Evolutionary conservation across 2,113 vertebrate species (phyloP).

Genomic region (Tetrao urogallus): DNA sequence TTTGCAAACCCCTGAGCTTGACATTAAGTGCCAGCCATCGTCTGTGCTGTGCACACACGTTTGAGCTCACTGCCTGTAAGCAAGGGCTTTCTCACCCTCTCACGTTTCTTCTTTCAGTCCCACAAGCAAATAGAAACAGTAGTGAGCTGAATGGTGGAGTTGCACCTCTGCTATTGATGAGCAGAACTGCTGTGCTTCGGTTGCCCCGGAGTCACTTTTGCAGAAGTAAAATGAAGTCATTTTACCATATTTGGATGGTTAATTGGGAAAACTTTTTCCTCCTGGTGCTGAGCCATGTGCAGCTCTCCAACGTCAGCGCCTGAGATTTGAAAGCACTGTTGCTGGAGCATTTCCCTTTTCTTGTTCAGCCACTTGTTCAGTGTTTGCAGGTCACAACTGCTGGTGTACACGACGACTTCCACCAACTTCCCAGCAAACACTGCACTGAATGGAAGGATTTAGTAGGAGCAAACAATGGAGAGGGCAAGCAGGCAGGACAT

Average conservation of each 20-base stretch:
- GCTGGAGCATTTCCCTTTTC: not conserved
- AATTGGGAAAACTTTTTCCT: not conserved
- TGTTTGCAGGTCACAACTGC: not conserved
- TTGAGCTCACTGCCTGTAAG: not conserved
- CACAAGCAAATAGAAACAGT: not conserved
- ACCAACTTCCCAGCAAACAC: not conserved
- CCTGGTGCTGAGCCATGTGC: not conserved
- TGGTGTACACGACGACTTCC: not conserved
- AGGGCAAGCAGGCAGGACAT: not conserved
- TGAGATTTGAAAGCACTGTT: not conserved
- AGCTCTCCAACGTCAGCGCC: not conserved
- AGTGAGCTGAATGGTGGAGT: not conserved
- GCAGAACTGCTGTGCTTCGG: not conserved
- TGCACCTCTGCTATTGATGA: not conserved
- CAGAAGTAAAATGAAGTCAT: not conserved
- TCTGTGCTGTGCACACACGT: not conserved
- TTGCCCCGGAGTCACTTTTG: not conserved
- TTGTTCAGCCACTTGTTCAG: not conserved
- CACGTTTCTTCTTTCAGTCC: fast-evolving
- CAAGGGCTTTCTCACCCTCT: not conserved
- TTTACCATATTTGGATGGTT: not conserved
- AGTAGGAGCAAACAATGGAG: not conserved
- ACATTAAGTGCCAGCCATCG: not conserved
- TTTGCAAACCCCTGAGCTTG: not conserved
- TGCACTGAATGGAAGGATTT: not conserved